These are phyloP conservation scores for Apteryx owenii DNA, from an alignment of 2,113 vertebrate genomes.

Conservation along the genomic window DNA sequence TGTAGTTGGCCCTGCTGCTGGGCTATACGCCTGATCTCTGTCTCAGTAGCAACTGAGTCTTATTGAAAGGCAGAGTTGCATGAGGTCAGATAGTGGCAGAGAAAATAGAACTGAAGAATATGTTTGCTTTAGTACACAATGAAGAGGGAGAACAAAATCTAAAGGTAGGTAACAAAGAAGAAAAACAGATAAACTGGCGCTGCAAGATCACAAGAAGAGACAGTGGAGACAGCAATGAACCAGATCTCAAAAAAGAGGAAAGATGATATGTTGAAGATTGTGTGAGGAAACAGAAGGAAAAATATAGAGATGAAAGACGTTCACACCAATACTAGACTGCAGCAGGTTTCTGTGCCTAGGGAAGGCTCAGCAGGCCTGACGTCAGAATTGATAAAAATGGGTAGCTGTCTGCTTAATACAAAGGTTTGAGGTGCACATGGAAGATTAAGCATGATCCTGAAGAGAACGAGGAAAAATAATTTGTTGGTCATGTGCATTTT, in stretches of 20 bases:
- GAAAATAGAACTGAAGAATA: neutral
- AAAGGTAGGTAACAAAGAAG: neutral
- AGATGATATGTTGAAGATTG: neutral
- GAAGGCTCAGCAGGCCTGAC: neutral
- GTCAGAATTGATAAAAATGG: neutral
- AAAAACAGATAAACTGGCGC: neutral
- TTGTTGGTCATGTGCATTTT: neutral
- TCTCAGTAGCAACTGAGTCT: neutral
- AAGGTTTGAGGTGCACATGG: neutral
- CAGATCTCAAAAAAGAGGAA: neutral
- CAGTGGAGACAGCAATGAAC: neutral
- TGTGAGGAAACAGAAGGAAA: neutral
- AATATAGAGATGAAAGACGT: neutral
- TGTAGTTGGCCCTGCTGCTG: neutral
- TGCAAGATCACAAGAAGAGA: neutral
- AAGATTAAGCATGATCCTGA: neutral
- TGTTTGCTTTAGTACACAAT: neutral
- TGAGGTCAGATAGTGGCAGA: fast-evolving
- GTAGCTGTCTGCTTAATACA: neutral
- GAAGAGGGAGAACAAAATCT: neutral
- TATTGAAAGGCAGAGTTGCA: neutral
- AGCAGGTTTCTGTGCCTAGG: neutral
- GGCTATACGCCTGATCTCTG: neutral
- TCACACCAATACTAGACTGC: neutral
- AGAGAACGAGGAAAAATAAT: neutral